Evolutionary conservation across 2,888 invertebrate species (phyloP), one percentile per base, ranked within the genome.

Genomic region (Apomyelois bistriatella): DNA sequence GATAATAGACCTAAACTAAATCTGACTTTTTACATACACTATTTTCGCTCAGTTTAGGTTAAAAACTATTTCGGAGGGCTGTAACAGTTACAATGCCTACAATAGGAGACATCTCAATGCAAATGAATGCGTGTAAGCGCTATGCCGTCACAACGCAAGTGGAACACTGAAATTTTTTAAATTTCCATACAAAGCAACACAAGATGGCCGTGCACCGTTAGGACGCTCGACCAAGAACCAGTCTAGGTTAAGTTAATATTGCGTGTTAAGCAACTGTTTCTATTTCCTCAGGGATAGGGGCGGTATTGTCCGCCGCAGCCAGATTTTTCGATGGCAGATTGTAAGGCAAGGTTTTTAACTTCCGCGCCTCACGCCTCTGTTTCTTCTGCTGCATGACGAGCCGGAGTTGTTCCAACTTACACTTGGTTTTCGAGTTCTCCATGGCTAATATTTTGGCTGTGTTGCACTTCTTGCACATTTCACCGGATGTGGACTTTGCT

Each of bases 351-450:
- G 92, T 91, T 73, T 94, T 94, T 57, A 94, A 84, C 76, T 94
- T 94, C 53, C 95, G 92, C 41, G 95, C 96, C 69, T 96, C 95
- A 51, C 97, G 93, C 57, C 96, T 92, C 60, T 96, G 95, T 60
- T 97, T 94, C 68, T 96, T 93, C 79, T 98, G 96, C 66, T 97
- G 97, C 96, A 98, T 96, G 54, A 97, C 96, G 62, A 96, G 92
- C 62, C 97, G 94, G 52, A 98, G 89, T 61, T 96, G 96, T 72
- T 97, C 95, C 81, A 98, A 92, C 82, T 98, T 98, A 64, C 95
- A 95, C 69, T 96, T 94, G 6, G 96, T 95, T 66, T 95, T 95
- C 64, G 93, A 92, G 75, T 96, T 95, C 61, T 95, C 95, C 73
- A 93, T 84, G 48, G 94, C 94, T 53, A 93, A 81, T 8, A 90